Percentiles rank a stretch among this genome's conserved stretches.
These are phyloP conservation scores for Lasioglossum villosulum DNA, from an alignment of 2,888 invertebrate species.

Conservation along the genomic window DNA sequence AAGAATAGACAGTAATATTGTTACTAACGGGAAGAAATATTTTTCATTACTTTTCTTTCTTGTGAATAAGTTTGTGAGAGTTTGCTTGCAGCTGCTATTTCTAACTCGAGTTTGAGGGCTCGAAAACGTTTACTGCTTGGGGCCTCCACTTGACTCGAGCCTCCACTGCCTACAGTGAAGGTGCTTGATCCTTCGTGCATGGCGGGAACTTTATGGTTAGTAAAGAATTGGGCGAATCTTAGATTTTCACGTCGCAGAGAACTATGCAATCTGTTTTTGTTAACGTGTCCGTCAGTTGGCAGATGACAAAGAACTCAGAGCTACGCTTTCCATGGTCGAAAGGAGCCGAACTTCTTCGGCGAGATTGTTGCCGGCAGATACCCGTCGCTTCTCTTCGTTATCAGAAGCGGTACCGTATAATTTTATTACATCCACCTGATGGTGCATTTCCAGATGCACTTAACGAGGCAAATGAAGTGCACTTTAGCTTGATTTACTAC, in stretches of 20 bases:
- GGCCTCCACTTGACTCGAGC: too few species aligned
- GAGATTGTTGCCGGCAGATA: conserved; percentile 6
- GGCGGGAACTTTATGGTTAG: neutral
- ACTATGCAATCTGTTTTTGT: too few species aligned
- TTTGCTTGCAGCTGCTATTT: too few species aligned
- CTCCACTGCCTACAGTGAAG: neutral
- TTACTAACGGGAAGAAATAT: too few species aligned
- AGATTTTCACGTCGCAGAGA: neutral
- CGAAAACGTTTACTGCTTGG: too few species aligned
- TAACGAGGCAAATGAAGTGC: conserved; percentile 17
- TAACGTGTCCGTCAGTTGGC: neutral
- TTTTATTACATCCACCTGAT: conserved; percentile 18
- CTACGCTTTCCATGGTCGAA: neutral
- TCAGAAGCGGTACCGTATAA: conserved; percentile 8
- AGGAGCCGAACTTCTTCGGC: neutral
- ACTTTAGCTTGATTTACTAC: conserved; percentile 14
- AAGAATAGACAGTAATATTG: too few species aligned
- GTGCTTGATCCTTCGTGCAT: neutral
- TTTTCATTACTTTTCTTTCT: too few species aligned
- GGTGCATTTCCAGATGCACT: conserved; percentile 13
- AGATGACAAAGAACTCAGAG: neutral
- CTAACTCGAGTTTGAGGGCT: too few species aligned
- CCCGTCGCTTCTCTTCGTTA: conserved; percentile 1
- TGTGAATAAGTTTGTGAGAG: too few species aligned
- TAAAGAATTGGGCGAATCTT: neutral